Base-by-base conservation (phyloP, 2,888 invertebrate genomes). In the Eupithecia subfuscata region DNA sequence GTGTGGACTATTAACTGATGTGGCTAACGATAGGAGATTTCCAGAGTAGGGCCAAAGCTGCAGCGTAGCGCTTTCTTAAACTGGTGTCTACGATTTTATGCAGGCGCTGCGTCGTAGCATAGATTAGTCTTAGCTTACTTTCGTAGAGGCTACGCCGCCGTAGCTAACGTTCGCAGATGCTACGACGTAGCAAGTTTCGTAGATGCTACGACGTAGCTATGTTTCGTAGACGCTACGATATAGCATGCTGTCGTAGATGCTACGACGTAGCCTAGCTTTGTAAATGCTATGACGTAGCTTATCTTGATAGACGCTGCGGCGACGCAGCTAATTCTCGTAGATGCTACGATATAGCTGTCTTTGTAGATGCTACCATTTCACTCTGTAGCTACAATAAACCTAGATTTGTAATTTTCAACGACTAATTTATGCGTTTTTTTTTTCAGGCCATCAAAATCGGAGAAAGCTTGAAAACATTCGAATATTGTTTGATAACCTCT, bases 381-480 rank as follows among this genome's bases (percentile, higher is more conserved):
- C 25, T 4, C 5, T 12, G 25, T 63, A 64, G 34, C 8, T 30
- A 43, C 43, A 43, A 43, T 43, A 1, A 43, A 43, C 43, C 14
- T 14, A 0, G 14, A 14, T 14, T 43, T 14, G 43, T 14, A 14
- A 5, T 34, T 64, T 56, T 22, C 12, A 56, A 22, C 12, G 14
- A 22, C 25, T 52, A 52, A 71, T 56, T 25, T 37, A 37, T 52
- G n/a, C 18, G 7, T 67, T 74, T 73, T 8, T 37, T 70, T 60
- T 79, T 74, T 37, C 79, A 79, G 79, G 64, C 77, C 73, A 67
- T 69, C 76, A 37, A 78, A 78, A 64, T 63, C 70, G n/a, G 63
- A 48, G 63, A 78, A 79, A 45, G 77, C 78, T 52, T 79, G 69
- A 76, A 67, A 68, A 70, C 22, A 73, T 71, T 75, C 68, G 70